Conservation (phyloP, 2,888 invertebrate species). For the Mystacides longicornis region DNA sequence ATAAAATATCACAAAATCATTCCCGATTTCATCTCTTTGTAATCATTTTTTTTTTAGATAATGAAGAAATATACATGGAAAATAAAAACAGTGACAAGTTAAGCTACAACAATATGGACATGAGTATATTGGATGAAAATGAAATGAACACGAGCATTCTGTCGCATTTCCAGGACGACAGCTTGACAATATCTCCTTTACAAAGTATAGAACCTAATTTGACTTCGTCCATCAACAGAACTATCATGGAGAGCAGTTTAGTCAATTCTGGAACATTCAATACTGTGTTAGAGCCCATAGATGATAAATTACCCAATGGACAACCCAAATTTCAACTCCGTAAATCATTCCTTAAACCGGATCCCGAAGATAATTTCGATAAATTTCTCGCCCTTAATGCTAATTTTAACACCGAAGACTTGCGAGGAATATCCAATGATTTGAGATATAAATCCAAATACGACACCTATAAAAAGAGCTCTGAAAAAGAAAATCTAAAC, state of each 20-base stretch:
- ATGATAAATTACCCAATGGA: conserved; percentile 21
- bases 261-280: conserved; percentile 24
- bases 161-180: conserved; percentile 46
- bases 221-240: conserved; percentile 36
- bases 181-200: conserved; percentile 43
- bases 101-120: conserved; percentile 47
- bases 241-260: conserved; percentile 23
- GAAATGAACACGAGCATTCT: conserved; percentile 49
- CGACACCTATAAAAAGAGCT: conserved; percentile 29
- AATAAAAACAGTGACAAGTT: conserved; percentile 21
- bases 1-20: too few relatives aligned
- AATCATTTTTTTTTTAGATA: conserved; percentile 6
- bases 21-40: too few relatives aligned
- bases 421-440: conserved; percentile 21
- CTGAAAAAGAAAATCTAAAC: conserved; percentile 42
- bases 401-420: conserved; percentile 24
- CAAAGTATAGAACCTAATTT: conserved; percentile 42
- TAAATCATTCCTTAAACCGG: conserved; percentile 23
- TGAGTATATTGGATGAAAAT: conserved; percentile 46
- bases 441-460: conserved; percentile 10
- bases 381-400: conserved; percentile 21
- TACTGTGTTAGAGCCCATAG: conserved; percentile 20
- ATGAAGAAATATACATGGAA: conserved; percentile 11
- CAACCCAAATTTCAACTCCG: conserved; percentile 24
- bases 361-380: conserved; percentile 22